Percentiles rank a stretch among this genome's conserved stretches.
These are phyloP conservation scores for Danaus plexippus DNA, from an alignment of 1,140 invertebrate genomes.

Conservation along the genomic window DNA sequence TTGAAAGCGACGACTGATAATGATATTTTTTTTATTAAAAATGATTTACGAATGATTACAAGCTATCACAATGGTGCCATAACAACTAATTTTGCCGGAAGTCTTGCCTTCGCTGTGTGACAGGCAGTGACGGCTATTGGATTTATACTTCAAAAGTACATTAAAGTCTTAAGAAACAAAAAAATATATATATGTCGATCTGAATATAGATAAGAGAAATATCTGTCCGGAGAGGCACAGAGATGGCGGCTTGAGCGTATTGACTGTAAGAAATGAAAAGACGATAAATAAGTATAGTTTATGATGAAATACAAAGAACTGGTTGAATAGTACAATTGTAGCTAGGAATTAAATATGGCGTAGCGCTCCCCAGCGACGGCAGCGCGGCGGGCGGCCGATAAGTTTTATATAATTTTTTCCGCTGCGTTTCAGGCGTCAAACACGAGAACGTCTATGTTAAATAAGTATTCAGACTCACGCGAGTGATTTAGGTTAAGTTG, in stretches of 20 bases:
- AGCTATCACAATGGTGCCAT: constrained; percentile 22
- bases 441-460: too few species aligned
- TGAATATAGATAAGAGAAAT: not conserved
- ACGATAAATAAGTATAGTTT: not conserved
- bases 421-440: too few species aligned
- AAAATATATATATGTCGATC: too few species aligned
- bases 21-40: not conserved
- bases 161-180: too few species aligned
- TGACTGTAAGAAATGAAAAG: not conserved
- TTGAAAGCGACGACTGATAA: constrained; percentile 5
- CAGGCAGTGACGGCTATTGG: too few species aligned
- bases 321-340: constrained; percentile 11
- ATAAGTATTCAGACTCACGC: too few species aligned
- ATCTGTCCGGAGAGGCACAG: not conserved
- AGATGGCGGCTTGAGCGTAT: not conserved
- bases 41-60: not conserved
- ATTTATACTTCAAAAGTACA: too few species aligned
- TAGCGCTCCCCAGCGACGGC: too few species aligned
- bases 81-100: not conserved
- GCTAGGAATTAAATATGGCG: not conserved
- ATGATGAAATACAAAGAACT: constrained; percentile 10
- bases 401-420: too few species aligned
- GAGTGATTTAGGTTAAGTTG: too few species aligned
- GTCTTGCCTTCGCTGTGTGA: too few species aligned
- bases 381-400: too few species aligned